Base-by-base conservation (phyloP, 2,113 vertebrate species). In the Tiliqua scincoides region DNA sequence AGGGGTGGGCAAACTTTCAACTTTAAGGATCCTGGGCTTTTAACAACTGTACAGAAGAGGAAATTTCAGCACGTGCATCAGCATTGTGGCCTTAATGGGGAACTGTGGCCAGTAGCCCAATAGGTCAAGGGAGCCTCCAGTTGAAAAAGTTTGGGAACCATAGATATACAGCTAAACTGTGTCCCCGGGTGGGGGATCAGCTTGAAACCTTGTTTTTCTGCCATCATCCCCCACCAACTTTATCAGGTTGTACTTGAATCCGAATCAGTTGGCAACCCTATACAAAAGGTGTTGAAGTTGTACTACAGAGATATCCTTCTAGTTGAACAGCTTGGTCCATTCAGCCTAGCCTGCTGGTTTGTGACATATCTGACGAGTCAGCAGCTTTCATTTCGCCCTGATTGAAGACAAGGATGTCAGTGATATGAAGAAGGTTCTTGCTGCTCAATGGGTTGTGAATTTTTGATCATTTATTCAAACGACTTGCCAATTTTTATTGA, bases 401-500 rank as follows among this genome's bases (percentile, higher is more conserved):
- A 57, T 88, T 87, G 72, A 84, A 77, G 67, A 23, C 4, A 54
- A 78, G 32, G 79, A 85, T 93, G 83, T 88, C 73, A 91, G 48
- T 48, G 85, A 59, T 70, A 76, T 83, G 67, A 52, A 37, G 85
- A 83, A 88, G 73, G 67, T 63, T 89, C 83, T 84, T 83, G 89
- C 83, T 48, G 43, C 79, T 89, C 48, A 91, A 70, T 63, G 89
- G 82, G 75, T 78, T 88, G 79, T 88, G 91, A 87, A 87, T 91
- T 88, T 89, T 79, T 73, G 40, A 85, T 91, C 27, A 0, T 0
- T 91, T 93, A 70, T 80, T 91, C 65, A 90, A 91, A 90, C 68
- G 88, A 15, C 52, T 74, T 93, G 11, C 71, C 86, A 74, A 86
- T 93, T 94, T 92, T 84, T 89, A 71, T 76, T 93, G 82, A 92